phyloP scores from a whole-genome alignment of 2,888 invertebrate genomes.

The Esperia sulphurella region DNA sequence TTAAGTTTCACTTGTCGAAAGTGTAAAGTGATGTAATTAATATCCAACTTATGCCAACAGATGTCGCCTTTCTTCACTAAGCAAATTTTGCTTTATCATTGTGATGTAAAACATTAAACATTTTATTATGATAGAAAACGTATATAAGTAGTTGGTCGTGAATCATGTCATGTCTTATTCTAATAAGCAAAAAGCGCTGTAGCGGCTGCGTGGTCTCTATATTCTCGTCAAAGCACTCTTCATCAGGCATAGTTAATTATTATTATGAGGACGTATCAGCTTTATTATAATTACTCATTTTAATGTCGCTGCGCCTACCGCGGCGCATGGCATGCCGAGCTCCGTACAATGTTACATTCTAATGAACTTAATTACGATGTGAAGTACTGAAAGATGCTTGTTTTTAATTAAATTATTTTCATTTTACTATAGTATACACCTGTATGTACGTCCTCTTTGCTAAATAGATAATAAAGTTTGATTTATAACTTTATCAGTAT shows the following conservation, averaged over 20 bases:
- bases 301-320: conserved; percentile 70
- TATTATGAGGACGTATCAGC: conserved; percentile 67
- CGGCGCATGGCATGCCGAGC: conserved; percentile 35
- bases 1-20: too few relatives aligned
- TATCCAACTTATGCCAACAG: too few relatives aligned
- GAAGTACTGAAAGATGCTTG: background rate
- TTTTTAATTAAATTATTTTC: background rate
- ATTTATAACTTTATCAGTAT: too few relatives aligned
- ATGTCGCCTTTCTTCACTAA: too few relatives aligned
- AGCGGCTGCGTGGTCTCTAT: conserved; percentile 34
- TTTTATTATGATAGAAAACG: too few relatives aligned
- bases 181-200: conserved; percentile 44
- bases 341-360: conserved; percentile 27
- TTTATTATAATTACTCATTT: conserved; percentile 79
- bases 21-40: too few relatives aligned
- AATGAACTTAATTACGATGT: background rate
- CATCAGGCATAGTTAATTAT: conserved; percentile 74
- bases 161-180: too few relatives aligned
- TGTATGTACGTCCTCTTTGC: too few relatives aligned
- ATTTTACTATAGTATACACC: background rate
- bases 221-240: conserved; percentile 68
- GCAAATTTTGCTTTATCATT: too few relatives aligned
- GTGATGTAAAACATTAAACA: too few relatives aligned
- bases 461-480: too few relatives aligned
- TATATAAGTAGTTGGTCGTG: too few relatives aligned